Conservation (phyloP, 35 echinoderm and acorn worm genomes). For the Acanthaster planci region DNA sequence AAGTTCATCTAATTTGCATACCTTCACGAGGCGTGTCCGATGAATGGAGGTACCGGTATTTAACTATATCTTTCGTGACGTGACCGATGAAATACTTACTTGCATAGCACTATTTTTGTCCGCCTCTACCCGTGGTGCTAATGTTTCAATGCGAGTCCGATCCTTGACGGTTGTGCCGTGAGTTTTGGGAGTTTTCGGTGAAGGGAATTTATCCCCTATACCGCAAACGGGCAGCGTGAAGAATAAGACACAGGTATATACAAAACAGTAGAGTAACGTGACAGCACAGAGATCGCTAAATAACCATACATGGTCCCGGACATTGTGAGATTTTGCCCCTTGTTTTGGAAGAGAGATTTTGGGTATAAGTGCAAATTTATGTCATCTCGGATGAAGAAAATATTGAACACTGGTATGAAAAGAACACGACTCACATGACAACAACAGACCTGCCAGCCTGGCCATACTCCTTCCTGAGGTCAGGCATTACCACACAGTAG, state of each 20-base stretch:
- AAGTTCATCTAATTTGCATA: background rate
- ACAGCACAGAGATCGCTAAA: conserved; percentile 26
- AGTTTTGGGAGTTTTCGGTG: background rate
- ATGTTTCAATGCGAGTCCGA: background rate
- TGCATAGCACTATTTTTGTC: conserved; percentile 15
- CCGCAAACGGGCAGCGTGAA: background rate
- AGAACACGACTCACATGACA: too few relatives aligned
- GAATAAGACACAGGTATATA: conserved; percentile 4
- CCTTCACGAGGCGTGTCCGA: background rate
- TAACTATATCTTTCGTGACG: background rate
- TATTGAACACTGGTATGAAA: too few relatives aligned
- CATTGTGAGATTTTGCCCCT: background rate
- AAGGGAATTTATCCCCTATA: conserved; percentile 5
- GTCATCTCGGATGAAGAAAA: too few relatives aligned
- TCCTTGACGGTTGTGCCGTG: background rate
- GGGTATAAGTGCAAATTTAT: too few relatives aligned
- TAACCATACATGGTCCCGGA: background rate
- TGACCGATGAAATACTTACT: conserved; percentile 21
- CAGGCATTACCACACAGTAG: too few relatives aligned
- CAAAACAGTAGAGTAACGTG: background rate
- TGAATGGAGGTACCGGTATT: background rate
- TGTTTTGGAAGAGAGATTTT: background rate
- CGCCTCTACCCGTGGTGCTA: background rate
- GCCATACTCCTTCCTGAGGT: too few relatives aligned
- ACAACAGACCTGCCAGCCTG: too few relatives aligned